A percentile compares a stretch with the other conserved stretches of the same genome.
Evolutionary conservation across 2,888 invertebrate genomes (phyloP).

Genomic region (Platycheirus rosarum): DNA sequence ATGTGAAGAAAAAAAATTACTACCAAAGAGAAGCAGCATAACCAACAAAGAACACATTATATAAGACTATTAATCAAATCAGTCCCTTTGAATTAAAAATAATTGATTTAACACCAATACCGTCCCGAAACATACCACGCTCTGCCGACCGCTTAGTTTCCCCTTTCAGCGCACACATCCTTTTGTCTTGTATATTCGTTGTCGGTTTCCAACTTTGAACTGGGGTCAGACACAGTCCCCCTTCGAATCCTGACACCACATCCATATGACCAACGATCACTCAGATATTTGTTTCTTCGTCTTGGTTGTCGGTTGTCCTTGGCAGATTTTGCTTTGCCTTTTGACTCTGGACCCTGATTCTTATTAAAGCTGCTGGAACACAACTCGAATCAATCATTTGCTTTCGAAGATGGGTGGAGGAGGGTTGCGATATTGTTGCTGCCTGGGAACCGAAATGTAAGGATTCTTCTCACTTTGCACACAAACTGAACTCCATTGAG

Average conservation of each 20-base stretch:
- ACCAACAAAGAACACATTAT: constrained; percentile 69
- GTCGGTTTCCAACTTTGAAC: not conserved
- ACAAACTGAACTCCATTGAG: constrained; percentile 20
- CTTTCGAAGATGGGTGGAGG: constrained; percentile 41
- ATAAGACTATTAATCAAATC: constrained; percentile 79
- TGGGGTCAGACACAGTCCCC: constrained; percentile 24
- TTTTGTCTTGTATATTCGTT: not conserved
- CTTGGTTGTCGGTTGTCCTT: constrained; percentile 5
- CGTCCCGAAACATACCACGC: constrained; percentile 71
- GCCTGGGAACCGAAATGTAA: not conserved
- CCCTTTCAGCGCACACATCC: constrained; percentile 60
- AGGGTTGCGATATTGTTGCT: constrained; percentile 17
- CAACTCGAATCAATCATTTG: constrained; percentile 72
- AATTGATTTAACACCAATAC: constrained; percentile 78
- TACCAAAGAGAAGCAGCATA: constrained; percentile 25
- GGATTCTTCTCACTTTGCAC: constrained; percentile 25
- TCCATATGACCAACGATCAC: constrained; percentile 60
- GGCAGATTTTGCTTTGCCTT: constrained; percentile 19
- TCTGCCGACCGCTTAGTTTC: constrained; percentile 66
- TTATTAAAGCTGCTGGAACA: not conserved
- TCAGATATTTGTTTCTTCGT: constrained; percentile 42
- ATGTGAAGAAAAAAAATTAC: constrained; percentile 2
- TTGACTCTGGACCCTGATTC: constrained; percentile 35
- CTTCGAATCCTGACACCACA: constrained; percentile 61
- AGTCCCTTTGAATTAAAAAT: constrained; percentile 78